These are phyloP conservation scores for Herminia tarsipennalis DNA, from an alignment of 2,888 invertebrate species.

Conservation along the genomic window DNA sequence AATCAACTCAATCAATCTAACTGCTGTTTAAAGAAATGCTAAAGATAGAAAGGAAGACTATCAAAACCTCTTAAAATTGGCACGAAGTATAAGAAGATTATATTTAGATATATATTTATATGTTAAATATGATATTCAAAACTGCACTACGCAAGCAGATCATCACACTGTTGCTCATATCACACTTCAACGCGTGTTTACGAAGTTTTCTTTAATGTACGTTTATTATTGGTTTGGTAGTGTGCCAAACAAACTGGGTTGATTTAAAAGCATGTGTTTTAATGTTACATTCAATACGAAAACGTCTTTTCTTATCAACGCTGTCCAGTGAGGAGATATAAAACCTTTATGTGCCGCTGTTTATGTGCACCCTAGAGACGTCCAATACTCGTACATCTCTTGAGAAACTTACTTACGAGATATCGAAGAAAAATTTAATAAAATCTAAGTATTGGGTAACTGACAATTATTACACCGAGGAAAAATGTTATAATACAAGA, in stretches of 20 bases:
- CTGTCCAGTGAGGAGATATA: constrained; percentile 15
- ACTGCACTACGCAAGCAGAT: not conserved
- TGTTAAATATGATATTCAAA: not conserved
- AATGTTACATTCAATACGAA: constrained; percentile 19
- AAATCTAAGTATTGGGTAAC: not conserved
- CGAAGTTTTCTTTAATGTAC: constrained; percentile 37
- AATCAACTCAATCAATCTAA: too few relatives aligned
- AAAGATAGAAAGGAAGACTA: too few relatives aligned
- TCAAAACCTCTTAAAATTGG: too few relatives aligned
- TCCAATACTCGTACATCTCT: too few relatives aligned
- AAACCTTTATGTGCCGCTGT: too few relatives aligned
- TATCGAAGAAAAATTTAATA: not conserved
- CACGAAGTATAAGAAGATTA: too few relatives aligned
- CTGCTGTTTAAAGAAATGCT: too few relatives aligned
- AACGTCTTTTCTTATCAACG: constrained; percentile 29
- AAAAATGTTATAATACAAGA: not conserved
- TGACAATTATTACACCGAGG: constrained; percentile 3
- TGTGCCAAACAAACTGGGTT: constrained; percentile 37
- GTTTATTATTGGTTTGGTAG: constrained; percentile 45
- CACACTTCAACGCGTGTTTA: constrained; percentile 40
- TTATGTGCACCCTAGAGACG: too few relatives aligned
- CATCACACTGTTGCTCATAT: constrained; percentile 32
- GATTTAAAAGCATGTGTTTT: constrained; percentile 38
- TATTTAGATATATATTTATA: too few relatives aligned
- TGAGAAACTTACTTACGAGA: too few relatives aligned